These are phyloP conservation scores for Caenorhabditis imperialis DNA, from an alignment of 2,888 invertebrate species.

Conservation along the genomic window DNA sequence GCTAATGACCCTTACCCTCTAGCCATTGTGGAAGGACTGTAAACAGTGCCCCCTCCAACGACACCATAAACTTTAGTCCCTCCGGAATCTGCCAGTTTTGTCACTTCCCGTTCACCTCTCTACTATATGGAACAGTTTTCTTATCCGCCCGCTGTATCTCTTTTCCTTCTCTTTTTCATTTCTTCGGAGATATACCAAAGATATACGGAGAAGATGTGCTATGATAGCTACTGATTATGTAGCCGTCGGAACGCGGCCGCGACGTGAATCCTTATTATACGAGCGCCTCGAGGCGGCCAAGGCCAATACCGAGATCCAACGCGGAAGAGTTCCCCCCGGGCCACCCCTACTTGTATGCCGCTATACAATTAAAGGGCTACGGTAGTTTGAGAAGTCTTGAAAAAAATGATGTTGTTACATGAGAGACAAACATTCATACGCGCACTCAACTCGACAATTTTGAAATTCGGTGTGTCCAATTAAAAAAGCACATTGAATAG, in stretches of 20 bases:
- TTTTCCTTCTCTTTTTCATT: constrained; percentile 10
- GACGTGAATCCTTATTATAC: constrained; percentile 52
- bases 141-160: constrained; percentile 40
- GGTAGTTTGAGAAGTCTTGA: constrained; percentile 25
- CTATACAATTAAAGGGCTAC: constrained; percentile 47
- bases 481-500: constrained; percentile 55
- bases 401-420: constrained; percentile 8
- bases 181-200: constrained; percentile 44
- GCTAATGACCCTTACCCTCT: constrained; percentile 3
- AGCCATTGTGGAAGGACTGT: constrained; percentile 9
- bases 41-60: background rate
- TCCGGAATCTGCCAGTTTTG: constrained; percentile 7
- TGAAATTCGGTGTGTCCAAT: constrained; percentile 49
- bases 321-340: constrained; percentile 26
- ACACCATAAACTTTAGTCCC: background rate
- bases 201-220: constrained; percentile 47
- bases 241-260: constrained; percentile 43
- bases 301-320: constrained; percentile 45
- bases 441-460: constrained; percentile 38
- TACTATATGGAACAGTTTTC: constrained; percentile 36
- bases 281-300: constrained; percentile 51
- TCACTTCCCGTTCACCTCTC: constrained; percentile 39
- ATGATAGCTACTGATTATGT: constrained; percentile 58
- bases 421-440: background rate
- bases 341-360: constrained; percentile 40